Evolutionary conservation across 2,888 invertebrate genomes (phyloP).

Genomic region (Amaurobius ferox): DNA sequence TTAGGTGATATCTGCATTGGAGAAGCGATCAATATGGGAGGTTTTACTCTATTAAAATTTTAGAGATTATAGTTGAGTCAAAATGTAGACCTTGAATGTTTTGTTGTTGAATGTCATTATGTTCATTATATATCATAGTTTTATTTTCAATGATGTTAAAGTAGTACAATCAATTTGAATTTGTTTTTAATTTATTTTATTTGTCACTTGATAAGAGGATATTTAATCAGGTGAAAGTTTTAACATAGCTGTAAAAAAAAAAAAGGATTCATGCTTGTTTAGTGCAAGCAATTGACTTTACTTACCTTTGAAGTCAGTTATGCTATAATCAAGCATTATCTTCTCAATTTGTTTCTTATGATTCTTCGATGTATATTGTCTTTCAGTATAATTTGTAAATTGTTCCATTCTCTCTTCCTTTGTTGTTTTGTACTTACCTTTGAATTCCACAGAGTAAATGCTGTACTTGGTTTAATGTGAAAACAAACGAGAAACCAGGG

Average conservation of each 20-base stretch:
- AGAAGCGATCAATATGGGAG: too few species aligned
- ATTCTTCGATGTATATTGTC: conserved; percentile 8
- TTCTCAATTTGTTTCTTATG: background rate
- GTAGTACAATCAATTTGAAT: conserved; percentile 5
- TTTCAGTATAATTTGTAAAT: conserved; percentile 38
- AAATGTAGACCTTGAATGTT: background rate
- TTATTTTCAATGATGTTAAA: background rate
- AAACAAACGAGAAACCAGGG: conserved; percentile 58
- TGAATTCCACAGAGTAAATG: conserved; percentile 31
- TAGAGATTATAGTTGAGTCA: background rate
- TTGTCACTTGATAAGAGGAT: background rate
- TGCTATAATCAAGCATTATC: background rate
- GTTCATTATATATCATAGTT: background rate
- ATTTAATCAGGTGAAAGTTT: background rate
- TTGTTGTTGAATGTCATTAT: background rate
- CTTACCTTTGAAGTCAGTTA: background rate
- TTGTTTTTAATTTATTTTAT: background rate
- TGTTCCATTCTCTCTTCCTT: conserved; percentile 25
- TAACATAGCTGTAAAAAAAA: background rate
- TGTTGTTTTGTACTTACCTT: conserved; percentile 49
- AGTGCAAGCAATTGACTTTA: background rate
- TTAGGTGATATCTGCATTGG: too few species aligned
- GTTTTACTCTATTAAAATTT: too few species aligned
- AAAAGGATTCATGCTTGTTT: background rate
- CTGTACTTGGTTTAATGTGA: conserved; percentile 44